phyloP scores from a whole-genome alignment of 2,113 vertebrate genomes.

The Eolophus roseicapilla region DNA sequence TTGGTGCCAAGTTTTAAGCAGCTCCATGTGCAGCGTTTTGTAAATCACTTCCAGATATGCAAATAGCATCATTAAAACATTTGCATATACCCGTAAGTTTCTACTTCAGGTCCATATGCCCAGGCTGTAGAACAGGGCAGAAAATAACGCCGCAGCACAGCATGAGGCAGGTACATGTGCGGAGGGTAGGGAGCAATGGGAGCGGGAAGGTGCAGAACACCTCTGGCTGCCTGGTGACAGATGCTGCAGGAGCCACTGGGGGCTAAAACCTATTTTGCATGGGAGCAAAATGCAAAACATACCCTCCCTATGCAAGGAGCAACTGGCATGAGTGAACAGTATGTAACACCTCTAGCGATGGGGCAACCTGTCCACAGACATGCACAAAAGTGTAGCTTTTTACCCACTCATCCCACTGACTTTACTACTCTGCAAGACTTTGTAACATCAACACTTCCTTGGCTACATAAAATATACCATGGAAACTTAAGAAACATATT shows the following conservation, averaged over 20 bases:
- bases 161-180: rapidly evolving
- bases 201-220: background rate
- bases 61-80: slow-evolving; percentile 69
- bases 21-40: slow-evolving; percentile 63
- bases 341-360: background rate
- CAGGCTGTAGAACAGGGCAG: slow-evolving; percentile 50
- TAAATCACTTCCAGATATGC: slow-evolving; percentile 70
- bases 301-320: background rate
- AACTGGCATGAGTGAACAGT: background rate
- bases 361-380: background rate
- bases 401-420: background rate
- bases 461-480: background rate
- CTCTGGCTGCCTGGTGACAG: background rate
- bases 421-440: background rate
- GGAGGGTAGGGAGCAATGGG: background rate
- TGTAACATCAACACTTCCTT: background rate
- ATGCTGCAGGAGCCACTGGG: background rate
- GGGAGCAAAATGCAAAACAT: background rate
- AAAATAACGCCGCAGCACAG: background rate
- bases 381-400: background rate
- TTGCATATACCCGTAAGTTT: slow-evolving; percentile 61
- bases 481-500: background rate
- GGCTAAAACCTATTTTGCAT: background rate
- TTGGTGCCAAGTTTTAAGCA: slow-evolving; percentile 66
- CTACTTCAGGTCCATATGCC: slow-evolving; percentile 56